Base-by-base conservation (phyloP, 1,140 invertebrate species). In the Drosophila ananassae region DNA sequence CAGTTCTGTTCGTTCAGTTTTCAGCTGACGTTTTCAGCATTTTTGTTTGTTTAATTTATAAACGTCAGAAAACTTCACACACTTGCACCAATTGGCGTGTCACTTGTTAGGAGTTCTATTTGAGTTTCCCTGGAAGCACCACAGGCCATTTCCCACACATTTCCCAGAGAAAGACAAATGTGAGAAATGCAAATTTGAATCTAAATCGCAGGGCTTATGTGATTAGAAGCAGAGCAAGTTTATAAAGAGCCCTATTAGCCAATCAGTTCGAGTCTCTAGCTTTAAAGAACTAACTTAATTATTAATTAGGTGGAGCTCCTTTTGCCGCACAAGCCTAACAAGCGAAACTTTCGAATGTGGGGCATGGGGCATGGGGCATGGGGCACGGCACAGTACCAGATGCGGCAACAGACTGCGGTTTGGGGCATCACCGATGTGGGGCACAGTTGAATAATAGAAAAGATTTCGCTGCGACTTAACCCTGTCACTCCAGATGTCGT, bases 41-140 rank as follows among this genome's bases (percentile, higher is more conserved):
- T 80, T 37, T 66, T 85, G 71, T 85, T 87, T 87, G 78, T 69
- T 82, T 82, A 82, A 87, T 87, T 87, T 87, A 82, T 82, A 72
- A 82, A 72, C 78, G 74, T 75, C 76, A 69, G 64, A 87, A 87
- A 87, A 76, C 57, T 73, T 66, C 55, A 46, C 60, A 63, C 53
- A 1, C 9, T 24, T 17, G 10, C 41, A 17, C n/a, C 39, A 69
- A 62, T 62, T 62, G 60, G 60, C 17, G 9, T 62, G 60, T 62
- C 60, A 58, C 37, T 58, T 62, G 63, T 68, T 52, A 64, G 12
- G 28, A 67, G 47, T 50, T 52, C 34, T 64, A 47, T 67, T 67
- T 64, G 47, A 52, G 52, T 67, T 67, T 66, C 56, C 51, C 21
- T 44, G 47, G 66, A 30, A 68, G 34, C 50, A 55, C 66, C 56